Conservation (phyloP, 2,797 vertebrate genomes). For the Sphaeramia orbicularis region DNA sequence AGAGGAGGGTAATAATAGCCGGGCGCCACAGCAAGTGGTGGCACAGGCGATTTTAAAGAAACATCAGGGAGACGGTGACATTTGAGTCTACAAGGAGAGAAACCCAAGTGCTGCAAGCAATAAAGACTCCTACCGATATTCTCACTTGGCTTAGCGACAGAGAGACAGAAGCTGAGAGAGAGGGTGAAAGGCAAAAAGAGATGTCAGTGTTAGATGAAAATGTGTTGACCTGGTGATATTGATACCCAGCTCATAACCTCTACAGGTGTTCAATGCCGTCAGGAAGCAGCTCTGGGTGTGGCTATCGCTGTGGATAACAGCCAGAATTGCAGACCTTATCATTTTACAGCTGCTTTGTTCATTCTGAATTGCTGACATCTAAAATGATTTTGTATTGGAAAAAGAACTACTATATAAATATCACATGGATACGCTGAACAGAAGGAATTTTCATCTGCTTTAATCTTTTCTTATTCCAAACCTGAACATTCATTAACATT, state of each 20-base stretch:
- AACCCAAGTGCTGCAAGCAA: conserved; percentile 81
- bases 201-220: conserved; percentile 82
- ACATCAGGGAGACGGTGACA: conserved; percentile 85
- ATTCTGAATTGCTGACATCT: conserved; percentile 53
- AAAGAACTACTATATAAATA: conserved; percentile 10
- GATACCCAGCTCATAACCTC: conserved; percentile 78
- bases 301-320: conserved; percentile 60
- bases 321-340: conserved; percentile 65
- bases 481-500: neutral
- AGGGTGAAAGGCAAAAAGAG: conserved; percentile 52
- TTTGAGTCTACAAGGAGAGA: conserved; percentile 83
- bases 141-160: conserved; percentile 68
- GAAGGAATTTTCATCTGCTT: neutral
- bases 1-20: conserved; percentile 88
- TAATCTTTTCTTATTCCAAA: neutral
- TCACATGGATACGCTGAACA: neutral
- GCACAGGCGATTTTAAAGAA: conserved; percentile 83
- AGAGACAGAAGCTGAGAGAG: conserved; percentile 36
- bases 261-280: conserved; percentile 75
- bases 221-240: conserved; percentile 81
- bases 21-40: conserved; percentile 81
- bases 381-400: conserved; percentile 34
- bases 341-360: conserved; percentile 54
- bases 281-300: conserved; percentile 70
- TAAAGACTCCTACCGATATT: conserved; percentile 82